Base-by-base conservation (phyloP, 2,888 invertebrate genomes). In the Hydriomena furcata region DNA sequence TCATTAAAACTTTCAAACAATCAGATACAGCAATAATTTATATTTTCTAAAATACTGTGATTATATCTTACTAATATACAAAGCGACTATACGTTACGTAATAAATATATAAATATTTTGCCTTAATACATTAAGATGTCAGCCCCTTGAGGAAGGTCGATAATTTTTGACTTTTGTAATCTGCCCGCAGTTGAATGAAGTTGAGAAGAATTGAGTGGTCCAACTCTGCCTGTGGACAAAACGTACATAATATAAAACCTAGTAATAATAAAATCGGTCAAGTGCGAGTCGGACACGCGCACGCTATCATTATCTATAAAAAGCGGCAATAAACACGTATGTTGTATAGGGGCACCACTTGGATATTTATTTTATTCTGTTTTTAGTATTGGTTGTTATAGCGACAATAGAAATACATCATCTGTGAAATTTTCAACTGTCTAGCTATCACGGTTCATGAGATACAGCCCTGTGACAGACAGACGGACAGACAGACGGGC, bases 141-240 rank as follows among this genome's bases (percentile, higher is more conserved):
- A 92, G 83, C 44, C 92, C 92, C 68, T 92, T 93, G 28, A 93
- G 83, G 66, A 92, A 92, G 60, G 88, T 93, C 12, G 94, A 93
- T 56, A 96, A 91, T 77, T 96, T 97, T 71, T 97, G 96, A 37
- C 94, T 94, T 82, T 98, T 98, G 89, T 96, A 98, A 87, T 99
- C 99, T 2, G 96, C 95, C 51, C 99, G 92, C 20, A 99, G 92
- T 81, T 98, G 98, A 64, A 99, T 96, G 83, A 99, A 99, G 84
- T 95, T 97, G 63, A 95, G 92, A 23, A 99, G 92, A 57, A 98
- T 95, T 0, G 96, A 94, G 63, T 95, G 95, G 76, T 99, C 99
- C 77, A 99, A 84, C 73, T 95, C 95, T 68, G 95, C 95, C 98
- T 98, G 91, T 32, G 91, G 92, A 74, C 61, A 73, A 76, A 73